phyloP scores from a whole-genome alignment of 2,888 invertebrate species.

The Steinernema hermaphroditum region DNA sequence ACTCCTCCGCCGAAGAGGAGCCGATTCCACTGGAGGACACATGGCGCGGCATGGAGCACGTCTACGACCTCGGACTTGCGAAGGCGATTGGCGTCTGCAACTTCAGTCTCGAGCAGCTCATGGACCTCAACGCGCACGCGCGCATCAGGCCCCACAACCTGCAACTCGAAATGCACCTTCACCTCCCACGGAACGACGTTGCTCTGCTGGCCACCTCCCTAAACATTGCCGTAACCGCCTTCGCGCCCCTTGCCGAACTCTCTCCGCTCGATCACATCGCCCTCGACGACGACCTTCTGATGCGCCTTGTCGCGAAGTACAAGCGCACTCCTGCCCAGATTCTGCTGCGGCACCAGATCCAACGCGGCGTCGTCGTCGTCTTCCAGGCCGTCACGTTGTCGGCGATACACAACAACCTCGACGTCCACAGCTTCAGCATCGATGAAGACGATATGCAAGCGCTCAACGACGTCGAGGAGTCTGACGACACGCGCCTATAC shows the following conservation, averaged over 20 bases:
- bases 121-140: conserved; percentile 46
- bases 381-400: neutral
- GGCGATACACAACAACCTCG: neutral
- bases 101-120: conserved; percentile 48
- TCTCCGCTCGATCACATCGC: conserved; percentile 11
- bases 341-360: conserved; percentile 19
- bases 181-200: conserved; percentile 77
- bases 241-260: conserved; percentile 43
- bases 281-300: conserved; percentile 11
- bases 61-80: conserved; percentile 35
- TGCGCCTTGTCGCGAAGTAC: conserved; percentile 11
- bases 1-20: conserved; percentile 6
- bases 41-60: conserved; percentile 27
- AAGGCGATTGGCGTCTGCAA: conserved; percentile 40
- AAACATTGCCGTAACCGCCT: conserved; percentile 70
- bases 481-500: neutral
- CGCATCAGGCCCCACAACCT: conserved; percentile 51
- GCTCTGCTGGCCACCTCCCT: conserved; percentile 72
- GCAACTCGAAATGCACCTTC: conserved; percentile 78
- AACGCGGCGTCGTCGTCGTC: conserved; percentile 1
- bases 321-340: conserved; percentile 8
- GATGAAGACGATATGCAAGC: neutral
- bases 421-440: neutral
- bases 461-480: conserved; percentile 3
- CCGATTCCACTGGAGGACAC: neutral